phyloP scores from a whole-genome alignment of 1,140 invertebrate genomes.

The Dufourea novaeangliae region DNA sequence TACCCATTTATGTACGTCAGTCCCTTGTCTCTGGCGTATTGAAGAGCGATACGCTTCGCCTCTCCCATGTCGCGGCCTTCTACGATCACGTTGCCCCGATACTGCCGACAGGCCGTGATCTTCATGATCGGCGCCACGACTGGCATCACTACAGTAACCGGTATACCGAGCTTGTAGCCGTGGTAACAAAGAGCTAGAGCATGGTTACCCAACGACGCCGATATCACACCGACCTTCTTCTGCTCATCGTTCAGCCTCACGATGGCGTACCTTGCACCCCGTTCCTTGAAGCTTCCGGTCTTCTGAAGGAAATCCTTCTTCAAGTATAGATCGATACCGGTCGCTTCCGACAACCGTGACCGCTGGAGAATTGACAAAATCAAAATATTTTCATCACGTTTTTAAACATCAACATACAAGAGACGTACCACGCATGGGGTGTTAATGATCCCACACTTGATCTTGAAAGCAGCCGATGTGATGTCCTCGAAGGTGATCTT shows the following conservation, averaged over 20 bases:
- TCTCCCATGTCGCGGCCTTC: conserved; percentile 93
- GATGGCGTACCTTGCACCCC: conserved; percentile 93
- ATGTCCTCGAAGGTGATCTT: conserved; percentile 93
- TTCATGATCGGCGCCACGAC: conserved; percentile 96
- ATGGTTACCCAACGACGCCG: conserved; percentile 96
- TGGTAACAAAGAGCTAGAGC: conserved; percentile 94
- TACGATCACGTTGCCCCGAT: conserved; percentile 92
- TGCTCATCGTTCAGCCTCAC: conserved; percentile 88
- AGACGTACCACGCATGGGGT: conserved; percentile 91
- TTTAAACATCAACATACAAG: neutral
- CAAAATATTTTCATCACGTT: too few relatives aligned
- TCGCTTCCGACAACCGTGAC: conserved; percentile 89
- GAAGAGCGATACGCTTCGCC: conserved; percentile 90
- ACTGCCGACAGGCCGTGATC: conserved; percentile 91
- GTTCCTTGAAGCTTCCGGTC: conserved; percentile 96
- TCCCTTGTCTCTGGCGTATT: conserved; percentile 86
- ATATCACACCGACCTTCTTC: conserved; percentile 91
- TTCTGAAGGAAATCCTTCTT: conserved; percentile 97
- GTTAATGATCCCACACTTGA: conserved; percentile 90
- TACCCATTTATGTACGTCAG: conserved; percentile 94
- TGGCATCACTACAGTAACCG: conserved; percentile 97
- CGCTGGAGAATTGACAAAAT: conserved; percentile 78
- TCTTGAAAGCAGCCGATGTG: conserved; percentile 93
- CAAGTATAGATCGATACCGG: conserved; percentile 93
- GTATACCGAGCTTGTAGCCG: conserved; percentile 89